Evolutionary conservation across 2,888 invertebrate species (phyloP), one percentile per base, ranked within the genome.

Genomic region (Incurvaria masculella): DNA sequence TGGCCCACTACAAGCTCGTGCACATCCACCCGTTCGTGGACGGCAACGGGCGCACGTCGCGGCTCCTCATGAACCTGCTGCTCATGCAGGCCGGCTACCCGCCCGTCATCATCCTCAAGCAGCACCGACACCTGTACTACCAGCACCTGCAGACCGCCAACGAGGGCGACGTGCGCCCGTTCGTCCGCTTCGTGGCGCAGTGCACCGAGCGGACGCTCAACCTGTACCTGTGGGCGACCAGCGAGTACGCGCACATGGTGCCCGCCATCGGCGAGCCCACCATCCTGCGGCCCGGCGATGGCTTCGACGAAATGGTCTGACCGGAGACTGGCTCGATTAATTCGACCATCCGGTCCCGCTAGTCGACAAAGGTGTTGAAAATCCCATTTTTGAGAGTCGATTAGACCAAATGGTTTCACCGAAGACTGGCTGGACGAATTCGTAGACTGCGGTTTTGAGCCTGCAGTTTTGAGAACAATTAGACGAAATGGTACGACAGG

Each of bases 11-110:
- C 72, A 96, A 96, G 72, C 69, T 98, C 42, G 98, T 98, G 0
- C 91, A 92, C 64, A 96, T 98, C 56, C 98, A 98, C 76, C 98
- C 98, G 0, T 98, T 98, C 72, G 84, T 89, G 2, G 97, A 98
- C 69, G 97, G 98, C 44, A 98, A 98, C 63, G 98, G 97, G 0
- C 84, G 98, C 61, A 97, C 97, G 0, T 94, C 96, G 14, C 83
- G 98, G 21, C 80, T 98, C 20, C 81, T 98, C 2, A 97, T 98
- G 97, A 98, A 98, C 72, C 84, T 96, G 57, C 86, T 98, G 53
- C 81, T 98, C 26, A 92, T 98, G 91, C 91, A 89, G 68, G 92
- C 93, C 1, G 97, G 97, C 0, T 98, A 91, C 73, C 97, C 97
- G 1, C 97, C 97, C 0, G 94, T 97, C 14, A 95, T 96, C 56